A percentile compares a stretch with the other conserved stretches of the same genome.
These are phyloP conservation scores for Mormyrus lacerda DNA, from an alignment of 2,113 vertebrate genomes.

Conservation along the genomic window DNA sequence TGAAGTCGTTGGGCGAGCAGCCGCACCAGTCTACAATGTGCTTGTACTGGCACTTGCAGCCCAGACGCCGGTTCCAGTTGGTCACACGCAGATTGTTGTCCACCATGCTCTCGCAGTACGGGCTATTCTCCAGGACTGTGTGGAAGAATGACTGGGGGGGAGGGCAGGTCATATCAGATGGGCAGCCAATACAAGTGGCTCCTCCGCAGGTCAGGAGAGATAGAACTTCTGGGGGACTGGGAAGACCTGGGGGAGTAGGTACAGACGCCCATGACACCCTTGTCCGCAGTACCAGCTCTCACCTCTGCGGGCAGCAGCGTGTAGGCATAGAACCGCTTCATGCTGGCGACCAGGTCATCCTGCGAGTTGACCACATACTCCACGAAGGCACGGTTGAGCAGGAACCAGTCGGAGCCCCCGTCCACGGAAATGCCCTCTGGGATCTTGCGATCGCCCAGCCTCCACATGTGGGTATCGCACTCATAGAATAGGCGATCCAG, in stretches of 20 bases:
- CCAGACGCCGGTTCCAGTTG: conserved; percentile 89
- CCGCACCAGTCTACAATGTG: conserved; percentile 94
- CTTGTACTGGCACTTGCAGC: conserved; percentile 91
- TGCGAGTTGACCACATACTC: conserved; percentile 88
- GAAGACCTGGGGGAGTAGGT: not conserved
- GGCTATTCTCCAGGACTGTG: conserved; percentile 85
- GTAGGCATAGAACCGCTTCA: conserved; percentile 92
- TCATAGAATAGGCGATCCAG: conserved; percentile 92
- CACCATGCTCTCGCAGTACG: conserved; percentile 79
- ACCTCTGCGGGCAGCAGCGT: conserved; percentile 94
- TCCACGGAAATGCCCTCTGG: conserved; percentile 89
- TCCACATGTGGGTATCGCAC: conserved; percentile 98
- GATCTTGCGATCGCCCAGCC: conserved; percentile 89
- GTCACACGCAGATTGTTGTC: conserved; percentile 92
- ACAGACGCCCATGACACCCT: not conserved
- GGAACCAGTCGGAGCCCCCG: conserved; percentile 94
- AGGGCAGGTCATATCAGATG: not conserved
- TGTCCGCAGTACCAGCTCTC: conserved; percentile 13
- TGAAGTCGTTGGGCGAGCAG: conserved; percentile 85
- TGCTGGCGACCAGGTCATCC: conserved; percentile 85
- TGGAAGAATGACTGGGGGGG: conserved; percentile 77
- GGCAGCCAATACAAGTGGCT: not conserved
- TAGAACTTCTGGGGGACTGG: not conserved
- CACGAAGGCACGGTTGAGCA: conserved; percentile 88
- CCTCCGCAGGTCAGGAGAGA: not conserved